phyloP scores from a whole-genome alignment of 2,113 vertebrate genomes.

The Calidris pugnax region DNA sequence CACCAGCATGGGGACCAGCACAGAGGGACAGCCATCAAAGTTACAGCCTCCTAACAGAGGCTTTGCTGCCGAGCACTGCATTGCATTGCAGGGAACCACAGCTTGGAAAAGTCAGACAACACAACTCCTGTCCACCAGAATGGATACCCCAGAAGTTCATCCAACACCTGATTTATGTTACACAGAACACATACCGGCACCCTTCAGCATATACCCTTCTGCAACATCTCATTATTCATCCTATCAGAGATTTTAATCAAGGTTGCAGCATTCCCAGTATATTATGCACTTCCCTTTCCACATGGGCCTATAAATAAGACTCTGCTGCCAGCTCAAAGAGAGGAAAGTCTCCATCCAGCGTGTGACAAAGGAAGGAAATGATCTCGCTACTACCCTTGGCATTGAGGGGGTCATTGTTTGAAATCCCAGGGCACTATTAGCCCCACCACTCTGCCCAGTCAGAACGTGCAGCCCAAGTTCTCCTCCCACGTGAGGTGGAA shows the following conservation, averaged over 20 bases:
- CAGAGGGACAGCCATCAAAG: not conserved
- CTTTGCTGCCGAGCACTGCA: not conserved
- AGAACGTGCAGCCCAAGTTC: not conserved
- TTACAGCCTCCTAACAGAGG: not conserved
- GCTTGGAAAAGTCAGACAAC: not conserved
- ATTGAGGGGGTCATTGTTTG: fast-evolving
- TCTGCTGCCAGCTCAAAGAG: not conserved
- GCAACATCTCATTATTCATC: not conserved
- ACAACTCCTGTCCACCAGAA: not conserved
- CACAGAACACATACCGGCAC: not conserved
- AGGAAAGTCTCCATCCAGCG: not conserved
- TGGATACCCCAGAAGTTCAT: not conserved
- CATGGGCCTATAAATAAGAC: not conserved
- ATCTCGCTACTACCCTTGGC: not conserved
- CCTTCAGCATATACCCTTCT: not conserved
- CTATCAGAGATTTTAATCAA: not conserved
- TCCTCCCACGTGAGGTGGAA: not conserved
- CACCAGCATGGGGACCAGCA: not conserved
- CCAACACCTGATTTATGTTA: not conserved
- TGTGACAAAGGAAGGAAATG: not conserved
- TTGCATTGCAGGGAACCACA: too few species aligned
- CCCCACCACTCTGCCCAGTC: not conserved
- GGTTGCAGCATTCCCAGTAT: not conserved
- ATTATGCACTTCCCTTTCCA: not conserved
- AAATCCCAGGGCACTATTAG: not conserved